Evolutionary conservation across 2,888 invertebrate species (phyloP).

Genomic region (Callosobruchus maculatus): DNA sequence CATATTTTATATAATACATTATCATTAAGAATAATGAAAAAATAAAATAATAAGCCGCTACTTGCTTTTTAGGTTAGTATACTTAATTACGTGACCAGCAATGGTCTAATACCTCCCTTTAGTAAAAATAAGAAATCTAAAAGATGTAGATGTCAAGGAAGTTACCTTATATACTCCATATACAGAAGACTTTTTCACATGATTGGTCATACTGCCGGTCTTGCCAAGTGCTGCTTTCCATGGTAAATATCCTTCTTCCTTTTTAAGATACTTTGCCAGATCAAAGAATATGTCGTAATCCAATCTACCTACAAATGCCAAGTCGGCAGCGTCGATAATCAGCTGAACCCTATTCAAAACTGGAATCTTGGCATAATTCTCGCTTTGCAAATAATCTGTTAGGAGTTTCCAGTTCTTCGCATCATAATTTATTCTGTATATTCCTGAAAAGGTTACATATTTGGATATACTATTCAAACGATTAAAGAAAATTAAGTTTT

Average conservation of each 20-base stretch:
- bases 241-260: slow-evolving; percentile 61
- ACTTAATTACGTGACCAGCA: too few species aligned
- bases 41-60: too few species aligned
- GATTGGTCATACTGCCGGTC: slow-evolving; percentile 52
- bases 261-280: slow-evolving; percentile 48
- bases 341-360: slow-evolving; percentile 75
- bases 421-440: slow-evolving; percentile 77
- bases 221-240: slow-evolving; percentile 55
- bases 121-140: too few species aligned
- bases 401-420: slow-evolving; percentile 69
- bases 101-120: too few species aligned
- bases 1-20: too few species aligned
- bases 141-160: too few species aligned
- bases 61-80: too few species aligned
- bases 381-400: slow-evolving; percentile 54
- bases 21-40: too few species aligned
- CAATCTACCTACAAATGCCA: slow-evolving; percentile 61
- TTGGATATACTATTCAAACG: too few species aligned
- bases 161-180: slow-evolving; percentile 62
- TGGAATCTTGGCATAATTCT: slow-evolving; percentile 56
- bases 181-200: slow-evolving; percentile 60
- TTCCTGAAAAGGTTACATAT: slow-evolving; percentile 53
- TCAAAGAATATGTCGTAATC: slow-evolving; percentile 62
- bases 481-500: too few species aligned
- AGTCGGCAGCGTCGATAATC: slow-evolving; percentile 72